Percentiles rank a stretch among this genome's conserved stretches.
phyloP scores from a whole-genome alignment of 2,888 invertebrate species.

The Platycheirus rosarum region DNA sequence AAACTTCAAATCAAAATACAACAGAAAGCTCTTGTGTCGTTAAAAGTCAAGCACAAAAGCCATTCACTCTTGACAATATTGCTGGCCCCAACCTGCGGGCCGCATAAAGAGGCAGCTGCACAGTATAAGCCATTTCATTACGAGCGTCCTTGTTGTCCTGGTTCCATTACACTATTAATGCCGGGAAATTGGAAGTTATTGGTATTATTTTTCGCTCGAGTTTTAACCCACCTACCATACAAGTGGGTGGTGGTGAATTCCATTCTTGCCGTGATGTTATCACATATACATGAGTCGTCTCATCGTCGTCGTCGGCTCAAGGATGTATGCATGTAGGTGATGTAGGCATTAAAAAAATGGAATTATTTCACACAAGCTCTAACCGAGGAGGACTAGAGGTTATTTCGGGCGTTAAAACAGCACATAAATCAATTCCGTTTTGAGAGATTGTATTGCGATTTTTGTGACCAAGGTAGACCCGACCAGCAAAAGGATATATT shows the following conservation, averaged over 20 bases:
- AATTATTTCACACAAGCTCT: slow-evolving; percentile 15
- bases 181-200: slow-evolving; percentile 66
- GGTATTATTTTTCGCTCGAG: slow-evolving; percentile 40
- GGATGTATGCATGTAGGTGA: slow-evolving; percentile 17
- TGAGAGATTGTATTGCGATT: slow-evolving; percentile 52
- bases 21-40: slow-evolving; percentile 4
- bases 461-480: slow-evolving; percentile 27
- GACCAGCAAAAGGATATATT: slow-evolving; percentile 28
- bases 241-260: not conserved
- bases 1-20: slow-evolving; percentile 6
- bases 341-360: not conserved
- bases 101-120: not conserved
- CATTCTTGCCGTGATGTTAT: slow-evolving; percentile 17
- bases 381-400: slow-evolving; percentile 24
- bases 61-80: slow-evolving; percentile 56
- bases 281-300: too few species aligned
- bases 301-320: slow-evolving; percentile 24
- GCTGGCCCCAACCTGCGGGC: not conserved
- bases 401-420: slow-evolving; percentile 58
- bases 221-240: not conserved
- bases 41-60: slow-evolving; percentile 37
- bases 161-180: slow-evolving; percentile 40
- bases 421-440: slow-evolving; percentile 69
- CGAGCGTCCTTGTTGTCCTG: slow-evolving; percentile 38
- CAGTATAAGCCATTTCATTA: slow-evolving; percentile 39